Evolutionary conservation across 1,140 invertebrate species (phyloP), one percentile per base, ranked within the genome.

Genomic region (Homalodisca vitripennis): DNA sequence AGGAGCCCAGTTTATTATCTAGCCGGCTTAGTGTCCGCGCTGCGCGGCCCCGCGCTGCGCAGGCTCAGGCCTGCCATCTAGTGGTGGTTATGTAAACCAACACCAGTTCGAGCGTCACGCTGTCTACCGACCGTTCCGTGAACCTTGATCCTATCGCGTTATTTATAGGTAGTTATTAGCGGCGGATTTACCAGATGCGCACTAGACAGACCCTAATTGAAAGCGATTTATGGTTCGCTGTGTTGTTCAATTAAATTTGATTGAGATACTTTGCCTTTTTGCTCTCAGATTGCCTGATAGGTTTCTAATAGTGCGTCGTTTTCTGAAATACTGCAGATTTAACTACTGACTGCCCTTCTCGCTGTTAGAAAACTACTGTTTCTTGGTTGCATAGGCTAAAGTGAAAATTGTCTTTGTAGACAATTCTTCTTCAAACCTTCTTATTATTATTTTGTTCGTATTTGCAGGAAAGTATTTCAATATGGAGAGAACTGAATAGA

Each of bases 161-260:
- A 53, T 53, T 53, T 53, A 53, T 53, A 53, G 48, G 48, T 53
- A 53, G 48, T 53, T 53, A 53, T 53, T 53, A 53, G 48, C 48
- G 20, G 48, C 20, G 48, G 48, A 53, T 53, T 53, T 53, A 53
- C 48, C 48, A 53, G 48, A 53, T 53, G 48, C 48, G 48, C 48
- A 41, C 48, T 53, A 53, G 48, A 53, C 48, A 22, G 48, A n/a
- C 20, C 48, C 48, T 53, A 53, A 53, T 53, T 53, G 48, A 53
- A 53, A 53, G 48, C 48, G 48, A 53, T 53, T 53, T 53, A 53
- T 53, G 48, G 22, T 53, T 22, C 48, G 48, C 48, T 24, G 48
- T 20, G 48, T 53, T 6, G 48, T 53, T 53, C 48, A 53, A 53
- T 53, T 53, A 53, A 53, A 53, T 53, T 53, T 53, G 48, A 53